phyloP scores from a whole-genome alignment of 2,888 invertebrate genomes.

The Caenorhabditis wallacei region DNA sequence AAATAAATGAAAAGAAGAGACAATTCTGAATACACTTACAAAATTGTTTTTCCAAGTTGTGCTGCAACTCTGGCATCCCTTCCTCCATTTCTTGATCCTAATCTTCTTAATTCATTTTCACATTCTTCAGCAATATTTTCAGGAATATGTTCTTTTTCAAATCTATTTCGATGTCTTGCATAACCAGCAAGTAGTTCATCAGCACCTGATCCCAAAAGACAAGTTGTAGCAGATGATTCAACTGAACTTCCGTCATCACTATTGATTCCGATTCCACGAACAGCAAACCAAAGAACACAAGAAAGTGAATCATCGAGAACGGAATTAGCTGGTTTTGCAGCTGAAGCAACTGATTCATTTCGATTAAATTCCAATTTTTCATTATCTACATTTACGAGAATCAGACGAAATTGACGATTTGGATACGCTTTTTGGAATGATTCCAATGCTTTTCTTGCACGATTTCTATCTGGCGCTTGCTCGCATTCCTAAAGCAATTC shows the following conservation, averaged over 20 bases:
- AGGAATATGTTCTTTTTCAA: conserved; percentile 82
- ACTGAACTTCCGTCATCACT: conserved; percentile 42
- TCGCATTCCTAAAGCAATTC: conserved; percentile 58
- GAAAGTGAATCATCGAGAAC: conserved; percentile 97
- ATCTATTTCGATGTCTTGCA: conserved; percentile 89
- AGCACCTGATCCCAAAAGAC: conserved; percentile 94
- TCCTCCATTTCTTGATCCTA: conserved; percentile 93
- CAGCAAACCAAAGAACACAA: conserved; percentile 94
- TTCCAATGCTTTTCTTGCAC: conserved; percentile 86
- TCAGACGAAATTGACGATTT: conserved; percentile 86
- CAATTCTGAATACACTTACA: conserved; percentile 44
- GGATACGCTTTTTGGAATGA: conserved; percentile 89
- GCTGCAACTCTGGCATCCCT: conserved; percentile 93
- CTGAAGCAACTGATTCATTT: conserved; percentile 46
- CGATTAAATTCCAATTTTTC: conserved; percentile 73
- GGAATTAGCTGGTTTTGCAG: conserved; percentile 88
- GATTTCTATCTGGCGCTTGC: conserved; percentile 70
- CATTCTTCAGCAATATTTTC: conserved; percentile 85
- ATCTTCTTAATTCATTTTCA: conserved; percentile 90
- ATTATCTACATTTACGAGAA: conserved; percentile 78
- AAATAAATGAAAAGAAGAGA: conserved; percentile 75
- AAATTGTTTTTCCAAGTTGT: conserved; percentile 88
- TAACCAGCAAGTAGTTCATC: conserved; percentile 98
- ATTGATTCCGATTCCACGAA: conserved; percentile 87
- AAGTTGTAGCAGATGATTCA: conserved; percentile 55